Percentiles rank a stretch among this genome's conserved stretches.
phyloP scores from a whole-genome alignment of 2,888 invertebrate species.

The Barypeithes pellucidus region DNA sequence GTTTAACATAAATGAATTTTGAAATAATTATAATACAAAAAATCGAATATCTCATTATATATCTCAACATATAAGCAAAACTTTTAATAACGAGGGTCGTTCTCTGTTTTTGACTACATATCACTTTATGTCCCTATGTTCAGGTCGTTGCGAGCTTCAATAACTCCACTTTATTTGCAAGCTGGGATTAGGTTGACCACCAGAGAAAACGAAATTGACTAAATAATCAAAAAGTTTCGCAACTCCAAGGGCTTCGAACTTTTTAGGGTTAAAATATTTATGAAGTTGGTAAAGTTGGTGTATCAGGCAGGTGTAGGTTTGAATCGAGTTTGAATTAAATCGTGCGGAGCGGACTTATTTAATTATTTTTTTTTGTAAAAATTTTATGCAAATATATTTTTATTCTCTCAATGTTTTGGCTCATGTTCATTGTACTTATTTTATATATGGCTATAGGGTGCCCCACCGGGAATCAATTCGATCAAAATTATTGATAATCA shows the following conservation, averaged over 20 bases:
- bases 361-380: neutral
- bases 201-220: conserved; percentile 11
- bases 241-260: neutral
- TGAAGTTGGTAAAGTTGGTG: conserved; percentile 9
- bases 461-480: too few species aligned
- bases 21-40: too few species aligned
- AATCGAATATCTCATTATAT: too few species aligned
- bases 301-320: neutral
- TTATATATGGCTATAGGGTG: too few species aligned
- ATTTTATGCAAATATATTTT: too few species aligned
- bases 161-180: conserved; percentile 4
- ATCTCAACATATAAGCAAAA: too few species aligned
- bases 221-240: conserved; percentile 19
- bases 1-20: too few species aligned
- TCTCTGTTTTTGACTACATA: conserved; percentile 7
- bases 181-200: neutral
- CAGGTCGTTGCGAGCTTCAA: neutral
- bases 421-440: too few species aligned
- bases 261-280: conserved; percentile 12
- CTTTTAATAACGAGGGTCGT: neutral
- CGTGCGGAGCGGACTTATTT: neutral
- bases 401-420: too few species aligned
- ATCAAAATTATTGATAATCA: too few species aligned
- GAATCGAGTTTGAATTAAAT: conserved; percentile 1
- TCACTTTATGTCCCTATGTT: neutral